Base-by-base conservation (phyloP, 2,888 invertebrate species). In the Pyrochroa serraticornis region DNA sequence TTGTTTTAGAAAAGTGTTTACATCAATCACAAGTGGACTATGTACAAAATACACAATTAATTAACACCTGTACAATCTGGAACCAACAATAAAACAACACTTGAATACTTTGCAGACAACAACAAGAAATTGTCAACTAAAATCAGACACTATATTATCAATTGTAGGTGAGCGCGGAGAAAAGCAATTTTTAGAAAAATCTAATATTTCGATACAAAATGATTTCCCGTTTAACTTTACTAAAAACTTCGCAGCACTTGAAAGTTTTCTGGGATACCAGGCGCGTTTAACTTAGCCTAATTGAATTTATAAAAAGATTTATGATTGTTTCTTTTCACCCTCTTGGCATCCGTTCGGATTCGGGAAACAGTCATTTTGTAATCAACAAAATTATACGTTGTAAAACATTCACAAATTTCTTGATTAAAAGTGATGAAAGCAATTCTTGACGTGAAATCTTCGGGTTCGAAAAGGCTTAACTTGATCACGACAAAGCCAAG, bases 261-360 rank as follows among this genome's bases (percentile, higher is more conserved):
- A 22, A 22, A 22, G 22, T 22, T 22, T 22, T 42, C 32, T 31
- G 42, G 31, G 43, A 43, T n/a, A 31, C 43, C 43, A 43, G 43
- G 43, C 43, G 43, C 32, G 13, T 43, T 43, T 32, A 42, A 42
- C 10, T 42, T 7, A 22, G 12, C 42, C 42, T 42, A 43, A 43
- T 43, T 43, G 43, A 46, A 53, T 46, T 47, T 53, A 46, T 45
- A 7, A 13, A 49, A 39, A 46, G 43, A 56, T 56, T 56, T 56
- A 43, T 37, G 44, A 49, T 42, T 41, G 42, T 34, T 49, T 10
- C 32, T n/a, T 42, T 31, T 41, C 31, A 22, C 39, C 42, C 31
- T 43, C 33, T 43, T 32, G 43, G 43, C 43, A 43, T 43, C 43
- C 31, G 32, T 43, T 43, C 43, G 30, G 33, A n/a, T 43, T 32